phyloP scores from a whole-genome alignment of 2,888 invertebrate genomes.

The Thera obeliscata region DNA sequence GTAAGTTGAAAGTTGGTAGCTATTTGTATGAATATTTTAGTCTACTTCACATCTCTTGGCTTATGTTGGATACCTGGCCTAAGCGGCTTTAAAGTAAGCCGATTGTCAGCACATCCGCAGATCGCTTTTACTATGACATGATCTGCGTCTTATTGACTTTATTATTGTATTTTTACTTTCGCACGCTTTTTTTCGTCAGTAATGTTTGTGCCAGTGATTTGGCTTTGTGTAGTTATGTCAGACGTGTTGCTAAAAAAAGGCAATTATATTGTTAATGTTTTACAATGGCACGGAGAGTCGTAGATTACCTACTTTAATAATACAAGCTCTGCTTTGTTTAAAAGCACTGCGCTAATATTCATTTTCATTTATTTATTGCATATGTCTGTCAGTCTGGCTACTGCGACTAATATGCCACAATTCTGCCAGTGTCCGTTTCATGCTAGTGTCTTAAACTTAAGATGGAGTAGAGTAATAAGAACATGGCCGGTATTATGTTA shows the following conservation, averaged over 20 bases:
- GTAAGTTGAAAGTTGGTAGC: neutral
- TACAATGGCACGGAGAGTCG: neutral
- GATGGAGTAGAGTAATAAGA: too few species aligned
- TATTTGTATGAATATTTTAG: neutral
- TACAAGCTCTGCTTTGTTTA: too few species aligned
- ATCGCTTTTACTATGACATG: slow-evolving; percentile 58
- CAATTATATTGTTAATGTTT: slow-evolving; percentile 11
- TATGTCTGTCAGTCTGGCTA: too few species aligned
- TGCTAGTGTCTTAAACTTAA: too few species aligned
- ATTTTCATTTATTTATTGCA: too few species aligned
- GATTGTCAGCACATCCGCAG: slow-evolving; percentile 53
- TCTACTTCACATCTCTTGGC: neutral
- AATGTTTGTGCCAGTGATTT: slow-evolving; percentile 23
- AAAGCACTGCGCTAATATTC: too few species aligned
- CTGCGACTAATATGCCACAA: too few species aligned
- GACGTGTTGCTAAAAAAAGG: slow-evolving; percentile 5
- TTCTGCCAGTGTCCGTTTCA: too few species aligned
- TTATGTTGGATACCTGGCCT: slow-evolving; percentile 13
- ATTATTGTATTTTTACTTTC: slow-evolving; percentile 42
- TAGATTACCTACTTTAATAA: neutral
- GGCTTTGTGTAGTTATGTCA: slow-evolving; percentile 17
- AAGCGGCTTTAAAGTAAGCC: slow-evolving; percentile 49
- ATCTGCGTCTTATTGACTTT: slow-evolving; percentile 37
- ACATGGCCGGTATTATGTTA: too few species aligned
- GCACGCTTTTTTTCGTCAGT: slow-evolving; percentile 37